Conservation (phyloP, 2,797 vertebrate species). For the Syndactyla subalaris region DNA sequence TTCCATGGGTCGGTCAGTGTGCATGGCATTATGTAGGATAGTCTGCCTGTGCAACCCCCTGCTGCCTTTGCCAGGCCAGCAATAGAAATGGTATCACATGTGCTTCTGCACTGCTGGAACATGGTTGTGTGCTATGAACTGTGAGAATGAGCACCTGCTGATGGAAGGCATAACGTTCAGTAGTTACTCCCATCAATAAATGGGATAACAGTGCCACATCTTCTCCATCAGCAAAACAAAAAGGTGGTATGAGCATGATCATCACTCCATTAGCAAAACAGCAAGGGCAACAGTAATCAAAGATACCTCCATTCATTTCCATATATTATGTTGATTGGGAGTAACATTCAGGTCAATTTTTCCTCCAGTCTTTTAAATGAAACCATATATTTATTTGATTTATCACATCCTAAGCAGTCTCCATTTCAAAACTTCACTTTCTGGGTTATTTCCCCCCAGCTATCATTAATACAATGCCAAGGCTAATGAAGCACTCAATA, state of each 20-base stretch:
- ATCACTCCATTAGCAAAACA: background rate
- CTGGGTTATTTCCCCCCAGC: conserved; percentile 23
- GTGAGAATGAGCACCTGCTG: background rate
- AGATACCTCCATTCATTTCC: background rate
- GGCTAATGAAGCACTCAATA: conserved; percentile 42
- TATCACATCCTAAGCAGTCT: conserved; percentile 13
- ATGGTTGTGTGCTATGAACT: rapidly evolving
- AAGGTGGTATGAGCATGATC: rapidly evolving
- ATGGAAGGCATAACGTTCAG: background rate
- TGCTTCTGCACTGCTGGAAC: rapidly evolving
- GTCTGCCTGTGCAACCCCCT: background rate
- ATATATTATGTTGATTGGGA: background rate
- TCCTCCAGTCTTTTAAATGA: background rate
- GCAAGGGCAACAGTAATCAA: background rate
- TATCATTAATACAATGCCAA: conserved; percentile 53
- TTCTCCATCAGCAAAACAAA: background rate
- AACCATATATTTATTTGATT: conserved; percentile 27
- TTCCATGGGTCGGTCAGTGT: background rate
- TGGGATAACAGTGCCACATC: background rate
- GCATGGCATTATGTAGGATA: background rate
- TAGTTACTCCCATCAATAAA: background rate
- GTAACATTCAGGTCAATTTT: background rate
- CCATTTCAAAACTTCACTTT: conserved; percentile 35
- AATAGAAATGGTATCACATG: rapidly evolving
- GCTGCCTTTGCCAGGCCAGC: background rate